Percentiles rank a stretch among this genome's conserved stretches.
Conservation (phyloP, 2,113 vertebrate species). For the Actenoides lindsayi region DNA sequence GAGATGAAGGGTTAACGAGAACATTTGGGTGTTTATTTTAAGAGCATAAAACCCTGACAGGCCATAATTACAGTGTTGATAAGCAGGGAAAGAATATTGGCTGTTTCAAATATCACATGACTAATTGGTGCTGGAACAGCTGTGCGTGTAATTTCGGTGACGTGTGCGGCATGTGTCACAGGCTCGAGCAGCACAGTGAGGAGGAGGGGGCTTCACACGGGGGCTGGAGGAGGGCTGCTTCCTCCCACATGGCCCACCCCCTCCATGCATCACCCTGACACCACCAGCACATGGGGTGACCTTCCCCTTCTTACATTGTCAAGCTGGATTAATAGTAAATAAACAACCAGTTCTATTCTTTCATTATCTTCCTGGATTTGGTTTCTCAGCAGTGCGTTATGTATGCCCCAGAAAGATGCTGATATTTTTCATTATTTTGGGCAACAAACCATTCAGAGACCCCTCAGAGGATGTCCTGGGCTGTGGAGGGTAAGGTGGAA, state of each 20-base stretch:
- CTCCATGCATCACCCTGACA: conserved; percentile 8
- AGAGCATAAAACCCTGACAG: conserved; percentile 61
- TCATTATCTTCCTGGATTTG: not conserved
- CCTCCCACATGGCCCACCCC: not conserved
- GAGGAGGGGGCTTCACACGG: accelerated
- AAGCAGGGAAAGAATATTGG: conserved; percentile 63
- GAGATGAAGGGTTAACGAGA: conserved; percentile 25
- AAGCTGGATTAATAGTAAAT: conserved; percentile 2
- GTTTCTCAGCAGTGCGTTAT: not conserved
- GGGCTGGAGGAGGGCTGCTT: not conserved
- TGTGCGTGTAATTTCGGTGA: conserved; percentile 41
- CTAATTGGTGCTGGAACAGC: conserved; percentile 49
- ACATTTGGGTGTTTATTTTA: conserved; percentile 63
- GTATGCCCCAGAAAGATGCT: not conserved
- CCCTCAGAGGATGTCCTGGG: not conserved
- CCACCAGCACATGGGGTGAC: not conserved
- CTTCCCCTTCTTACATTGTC: conserved; percentile 12
- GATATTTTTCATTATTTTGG: not conserved
- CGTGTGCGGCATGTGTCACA: not conserved
- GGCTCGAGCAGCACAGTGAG: accelerated
- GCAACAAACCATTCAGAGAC: not conserved
- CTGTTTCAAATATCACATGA: conserved; percentile 58
- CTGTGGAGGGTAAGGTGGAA: not conserved
- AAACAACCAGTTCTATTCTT: not conserved
- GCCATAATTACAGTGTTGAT: conserved; percentile 70